Conservation (phyloP, 2,113 vertebrate species). For the Chloroceryle aenea region DNA sequence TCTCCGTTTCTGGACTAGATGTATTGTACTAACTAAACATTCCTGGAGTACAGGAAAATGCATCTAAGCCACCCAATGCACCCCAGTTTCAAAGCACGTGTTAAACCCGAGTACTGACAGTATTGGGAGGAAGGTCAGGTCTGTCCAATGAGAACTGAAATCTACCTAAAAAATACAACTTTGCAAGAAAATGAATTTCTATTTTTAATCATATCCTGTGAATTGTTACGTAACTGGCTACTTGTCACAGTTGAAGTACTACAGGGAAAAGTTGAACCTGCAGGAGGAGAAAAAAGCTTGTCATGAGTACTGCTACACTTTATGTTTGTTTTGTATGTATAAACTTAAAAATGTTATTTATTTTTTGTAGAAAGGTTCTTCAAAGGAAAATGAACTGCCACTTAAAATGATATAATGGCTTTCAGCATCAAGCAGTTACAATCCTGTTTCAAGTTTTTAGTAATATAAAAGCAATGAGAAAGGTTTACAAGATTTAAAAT, state of each 20-base stretch:
- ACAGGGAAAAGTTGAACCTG: not conserved
- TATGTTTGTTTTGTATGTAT: not conserved
- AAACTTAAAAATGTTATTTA: not conserved
- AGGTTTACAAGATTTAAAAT: not conserved
- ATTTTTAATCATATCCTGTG: not conserved
- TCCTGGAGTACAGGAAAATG: not conserved
- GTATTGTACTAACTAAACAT: not conserved
- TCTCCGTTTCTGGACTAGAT: not conserved
- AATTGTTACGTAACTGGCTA: not conserved
- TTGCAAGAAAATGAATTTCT: not conserved
- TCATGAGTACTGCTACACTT: not conserved
- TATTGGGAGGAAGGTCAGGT: not conserved
- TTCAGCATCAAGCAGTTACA: not conserved
- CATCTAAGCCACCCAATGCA: not conserved
- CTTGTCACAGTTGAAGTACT: not conserved
- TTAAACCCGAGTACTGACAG: not conserved
- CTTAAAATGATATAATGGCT: not conserved
- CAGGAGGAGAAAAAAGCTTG: not conserved
- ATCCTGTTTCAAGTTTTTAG: not conserved
- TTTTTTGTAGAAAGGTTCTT: not conserved
- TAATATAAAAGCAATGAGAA: not conserved
- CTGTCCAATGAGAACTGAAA: not conserved
- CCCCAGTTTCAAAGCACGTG: accelerated
- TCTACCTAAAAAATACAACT: not conserved
- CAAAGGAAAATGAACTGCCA: not conserved